Base-by-base conservation (phyloP, 2,888 invertebrate species). In the Ceriagrion tenellum region DNA sequence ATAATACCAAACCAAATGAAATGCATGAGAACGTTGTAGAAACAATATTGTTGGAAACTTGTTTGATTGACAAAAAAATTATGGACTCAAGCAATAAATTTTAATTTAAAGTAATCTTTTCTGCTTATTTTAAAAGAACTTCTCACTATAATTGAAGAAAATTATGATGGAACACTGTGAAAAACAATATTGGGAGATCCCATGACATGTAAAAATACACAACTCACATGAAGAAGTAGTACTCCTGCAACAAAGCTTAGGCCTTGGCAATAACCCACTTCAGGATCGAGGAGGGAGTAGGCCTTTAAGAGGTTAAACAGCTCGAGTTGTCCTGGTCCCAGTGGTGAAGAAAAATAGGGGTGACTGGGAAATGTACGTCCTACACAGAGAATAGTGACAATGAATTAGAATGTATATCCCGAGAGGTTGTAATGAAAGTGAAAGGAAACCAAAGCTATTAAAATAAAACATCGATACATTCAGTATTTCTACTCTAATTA, bases 201-300 rank as follows among this genome's bases (percentile, higher is more conserved):
- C 16, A 20, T 59, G 59, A 59, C 2, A 59, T 59, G 59, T 26
- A 69, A 69, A 23, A n/a, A 69, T 20, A 69, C 23, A 40, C 95
- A 47, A 97, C 98, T 98, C 97, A 99, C 99, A 97, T 99, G 99
- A 96, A 99, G 97, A 20, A 99, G 97, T 1, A 99, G 97, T 0
- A 99, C 98, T 23, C 99, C 99, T 95, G 99, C 99, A 3, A 99
- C 99, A 96, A 99, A 99, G 96, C 99, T 99, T 20, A 99, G 97
- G 0, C 99, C 99, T 97, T 99, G 99, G 96, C 99, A 99, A 97
- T 99, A 99, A 0, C 99, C 99, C 0, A 99, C 98, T 96, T 99
- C 99, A 0, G 98, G 98, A 97, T 99, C 99, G 74, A 99, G 97
- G 55, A 99, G 97, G 0, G 99, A 99, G 97, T 99, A 99, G 0